phyloP scores from a whole-genome alignment of 2,797 vertebrate genomes.

The Crocidura indochinensis region DNA sequence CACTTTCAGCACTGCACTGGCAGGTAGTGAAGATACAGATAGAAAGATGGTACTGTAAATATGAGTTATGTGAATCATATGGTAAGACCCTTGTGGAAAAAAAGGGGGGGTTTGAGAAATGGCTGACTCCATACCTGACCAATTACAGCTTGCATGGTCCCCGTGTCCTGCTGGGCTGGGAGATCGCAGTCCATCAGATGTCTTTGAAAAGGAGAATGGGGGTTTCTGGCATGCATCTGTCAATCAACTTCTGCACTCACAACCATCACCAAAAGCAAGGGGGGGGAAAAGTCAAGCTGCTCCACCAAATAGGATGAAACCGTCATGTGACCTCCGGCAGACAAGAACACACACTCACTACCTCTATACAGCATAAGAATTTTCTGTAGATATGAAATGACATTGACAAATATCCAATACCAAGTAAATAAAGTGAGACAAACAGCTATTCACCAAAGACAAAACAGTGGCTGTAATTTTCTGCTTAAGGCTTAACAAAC shows the following conservation, averaged over 20 bases:
- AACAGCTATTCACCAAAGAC: conserved; percentile 90
- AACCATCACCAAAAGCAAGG: conserved; percentile 93
- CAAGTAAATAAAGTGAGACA: conserved; percentile 93
- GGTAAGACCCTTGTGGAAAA: conserved; percentile 91
- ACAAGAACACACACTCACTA: conserved; percentile 89
- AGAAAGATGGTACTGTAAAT: conserved; percentile 93
- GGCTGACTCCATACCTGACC: conserved; percentile 95
- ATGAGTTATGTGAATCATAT: conserved; percentile 94
- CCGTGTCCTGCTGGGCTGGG: conserved; percentile 93
- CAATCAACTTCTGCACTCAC: conserved; percentile 94
- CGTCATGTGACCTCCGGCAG: conserved; percentile 93
- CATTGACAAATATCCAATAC: conserved; percentile 94
- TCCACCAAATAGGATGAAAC: conserved; percentile 93
- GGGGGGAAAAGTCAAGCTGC: conserved; percentile 92
- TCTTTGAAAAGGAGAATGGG: conserved; percentile 93
- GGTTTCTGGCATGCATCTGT: conserved; percentile 94
- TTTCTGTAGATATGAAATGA: conserved; percentile 93
- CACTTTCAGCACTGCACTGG: conserved; percentile 87
- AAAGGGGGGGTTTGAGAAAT: conserved; percentile 92
- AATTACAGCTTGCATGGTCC: conserved; percentile 94
- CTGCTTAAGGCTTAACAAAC: conserved; percentile 88
- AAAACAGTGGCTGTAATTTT: conserved; percentile 89
- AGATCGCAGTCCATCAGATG: conserved; percentile 94
- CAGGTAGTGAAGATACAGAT: conserved; percentile 90
- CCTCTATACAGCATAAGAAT: conserved; percentile 91